phyloP scores from a whole-genome alignment of 2,888 invertebrate genomes.

The Scaptomyza tumidula region DNA sequence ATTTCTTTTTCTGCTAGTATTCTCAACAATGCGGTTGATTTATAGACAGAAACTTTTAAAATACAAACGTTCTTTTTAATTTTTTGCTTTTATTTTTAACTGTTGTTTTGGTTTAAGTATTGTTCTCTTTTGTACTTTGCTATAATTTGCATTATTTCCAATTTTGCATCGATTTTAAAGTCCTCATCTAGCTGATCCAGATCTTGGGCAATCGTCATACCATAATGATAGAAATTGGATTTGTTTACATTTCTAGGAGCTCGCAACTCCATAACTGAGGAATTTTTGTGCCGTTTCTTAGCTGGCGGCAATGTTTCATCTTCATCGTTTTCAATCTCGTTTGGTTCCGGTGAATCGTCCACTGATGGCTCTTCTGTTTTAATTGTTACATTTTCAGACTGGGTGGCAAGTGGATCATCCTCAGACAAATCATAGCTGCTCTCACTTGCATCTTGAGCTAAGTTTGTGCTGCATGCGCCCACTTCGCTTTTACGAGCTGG shows the following conservation, averaged over 20 bases:
- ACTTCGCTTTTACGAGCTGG: background rate
- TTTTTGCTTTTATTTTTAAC: constrained; percentile 14
- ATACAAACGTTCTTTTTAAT: background rate
- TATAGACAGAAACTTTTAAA: too few relatives aligned
- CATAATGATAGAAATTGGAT: constrained; percentile 52
- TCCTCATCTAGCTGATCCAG: constrained; percentile 57
- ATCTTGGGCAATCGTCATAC: constrained; percentile 57
- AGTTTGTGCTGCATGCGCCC: background rate
- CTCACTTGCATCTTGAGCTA: constrained; percentile 15
- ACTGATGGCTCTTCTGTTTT: constrained; percentile 36
- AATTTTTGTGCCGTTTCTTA: constrained; percentile 26
- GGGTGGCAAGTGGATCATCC: constrained; percentile 53
- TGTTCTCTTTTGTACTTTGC: constrained; percentile 53
- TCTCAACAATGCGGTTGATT: constrained; percentile 37
- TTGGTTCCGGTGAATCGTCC: constrained; percentile 14
- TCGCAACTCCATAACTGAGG: constrained; percentile 9
- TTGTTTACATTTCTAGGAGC: constrained; percentile 7
- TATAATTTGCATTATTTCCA: constrained; percentile 59
- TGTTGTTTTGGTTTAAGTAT: constrained; percentile 41
- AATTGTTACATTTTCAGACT: constrained; percentile 26
- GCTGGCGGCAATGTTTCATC: constrained; percentile 6
- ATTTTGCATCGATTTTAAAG: constrained; percentile 54
- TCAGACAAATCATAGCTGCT: constrained; percentile 47
- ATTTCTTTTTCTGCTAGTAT: constrained; percentile 25
- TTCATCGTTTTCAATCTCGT: constrained; percentile 22